These are phyloP conservation scores for Parnassius smintheus DNA, from an alignment of 2,888 invertebrate genomes.

Conservation along the genomic window DNA sequence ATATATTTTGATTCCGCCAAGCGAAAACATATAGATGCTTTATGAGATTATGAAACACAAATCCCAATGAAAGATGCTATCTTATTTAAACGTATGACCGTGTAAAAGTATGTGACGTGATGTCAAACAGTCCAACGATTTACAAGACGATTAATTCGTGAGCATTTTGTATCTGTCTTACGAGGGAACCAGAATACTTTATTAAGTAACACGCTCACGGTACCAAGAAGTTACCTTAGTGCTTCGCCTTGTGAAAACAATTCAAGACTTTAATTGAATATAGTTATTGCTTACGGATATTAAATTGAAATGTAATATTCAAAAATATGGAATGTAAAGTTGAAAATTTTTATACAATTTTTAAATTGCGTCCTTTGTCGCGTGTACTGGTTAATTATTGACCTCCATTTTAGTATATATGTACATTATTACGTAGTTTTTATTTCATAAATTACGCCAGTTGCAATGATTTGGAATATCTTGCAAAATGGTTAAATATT, in stretches of 20 bases:
- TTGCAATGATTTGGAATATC: no score
- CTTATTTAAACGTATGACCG: constrained; percentile 19
- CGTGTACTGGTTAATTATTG: no score
- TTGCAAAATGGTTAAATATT: no score
- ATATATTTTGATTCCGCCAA: constrained; percentile 2
- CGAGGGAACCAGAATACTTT: constrained; percentile 8
- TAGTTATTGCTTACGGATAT: neutral
- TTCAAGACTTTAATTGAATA: constrained; percentile 1
- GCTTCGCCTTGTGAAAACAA: neutral
- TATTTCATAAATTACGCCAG: no score
- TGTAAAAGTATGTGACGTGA: constrained; percentile 30
- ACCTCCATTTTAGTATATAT: no score
- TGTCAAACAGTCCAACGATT: constrained; percentile 37
- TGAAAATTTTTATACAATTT: no score
- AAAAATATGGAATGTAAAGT: no score
- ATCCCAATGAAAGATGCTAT: constrained; percentile 19
- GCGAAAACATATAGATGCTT: constrained; percentile 13
- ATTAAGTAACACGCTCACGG: constrained; percentile 5
- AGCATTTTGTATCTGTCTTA: constrained; percentile 28
- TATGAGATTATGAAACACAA: constrained; percentile 16
- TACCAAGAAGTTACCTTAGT: constrained; percentile 1
- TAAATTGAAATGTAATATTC: no score
- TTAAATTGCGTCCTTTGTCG: no score
- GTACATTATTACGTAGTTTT: no score
- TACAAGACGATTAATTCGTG: constrained; percentile 31